These are phyloP conservation scores for Euzetes globulus DNA, from an alignment of 2,888 invertebrate genomes.

Conservation along the genomic window DNA sequence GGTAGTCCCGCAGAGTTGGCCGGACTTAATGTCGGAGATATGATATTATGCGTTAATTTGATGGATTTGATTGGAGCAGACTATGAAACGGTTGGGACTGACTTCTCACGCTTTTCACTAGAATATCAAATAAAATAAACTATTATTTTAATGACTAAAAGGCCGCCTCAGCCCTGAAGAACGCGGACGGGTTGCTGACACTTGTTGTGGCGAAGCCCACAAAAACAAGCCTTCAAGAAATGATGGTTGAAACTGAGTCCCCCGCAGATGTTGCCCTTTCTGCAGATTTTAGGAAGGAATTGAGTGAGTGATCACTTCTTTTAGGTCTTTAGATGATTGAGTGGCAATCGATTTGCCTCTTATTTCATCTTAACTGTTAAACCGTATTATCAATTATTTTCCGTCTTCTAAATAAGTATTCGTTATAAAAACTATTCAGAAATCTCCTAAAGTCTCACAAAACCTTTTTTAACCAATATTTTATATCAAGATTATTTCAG, in stretches of 20 bases:
- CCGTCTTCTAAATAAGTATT: no score
- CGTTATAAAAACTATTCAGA: no score
- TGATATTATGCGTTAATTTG: conserved; percentile 91
- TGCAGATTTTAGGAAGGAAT: not conserved
- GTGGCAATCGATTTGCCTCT: no score
- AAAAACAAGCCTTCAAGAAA: conserved; percentile 29
- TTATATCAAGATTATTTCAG: no score
- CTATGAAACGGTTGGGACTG: conserved; percentile 56
- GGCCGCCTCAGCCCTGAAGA: conserved; percentile 75
- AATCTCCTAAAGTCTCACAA: no score
- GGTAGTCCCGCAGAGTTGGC: conserved; percentile 68
- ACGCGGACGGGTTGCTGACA: conserved; percentile 61
- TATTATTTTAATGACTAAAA: conserved; percentile 46
- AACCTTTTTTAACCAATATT: no score
- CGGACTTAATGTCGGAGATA: conserved; percentile 91
- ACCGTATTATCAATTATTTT: no score
- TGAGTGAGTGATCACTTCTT: not conserved
- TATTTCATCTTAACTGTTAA: no score
- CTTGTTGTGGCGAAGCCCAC: conserved; percentile 40
- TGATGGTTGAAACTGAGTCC: not conserved
- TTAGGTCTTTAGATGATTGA: no score
- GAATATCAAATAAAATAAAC: no score
- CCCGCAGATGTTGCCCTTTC: not conserved
- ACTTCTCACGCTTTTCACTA: no score
- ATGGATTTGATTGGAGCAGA: conserved; percentile 77